phyloP scores from a whole-genome alignment of 2,888 invertebrate genomes.

The Scaptomyza cyrtandrae region DNA sequence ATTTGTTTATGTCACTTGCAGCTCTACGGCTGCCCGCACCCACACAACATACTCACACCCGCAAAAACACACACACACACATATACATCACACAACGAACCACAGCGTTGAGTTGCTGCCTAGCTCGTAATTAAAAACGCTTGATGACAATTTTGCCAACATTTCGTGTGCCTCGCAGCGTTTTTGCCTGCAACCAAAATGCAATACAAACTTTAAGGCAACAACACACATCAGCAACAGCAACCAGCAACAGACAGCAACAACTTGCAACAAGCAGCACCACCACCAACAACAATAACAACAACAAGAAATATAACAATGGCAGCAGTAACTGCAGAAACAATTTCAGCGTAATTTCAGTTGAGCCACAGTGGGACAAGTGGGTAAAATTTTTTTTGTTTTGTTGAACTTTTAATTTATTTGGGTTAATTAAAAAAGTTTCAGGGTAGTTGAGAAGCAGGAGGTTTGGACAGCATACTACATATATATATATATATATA shows the following conservation, averaged over 20 bases:
- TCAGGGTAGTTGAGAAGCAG: background rate
- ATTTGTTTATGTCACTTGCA: slow-evolving; percentile 80
- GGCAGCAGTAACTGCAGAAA: slow-evolving; percentile 22
- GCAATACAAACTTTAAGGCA: slow-evolving; percentile 54
- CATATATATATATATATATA: background rate
- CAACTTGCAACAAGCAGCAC: slow-evolving; percentile 10
- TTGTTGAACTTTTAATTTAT: background rate
- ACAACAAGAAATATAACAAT: slow-evolving; percentile 9
- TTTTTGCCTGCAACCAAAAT: slow-evolving; percentile 52
- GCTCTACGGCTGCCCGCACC: slow-evolving; percentile 69
- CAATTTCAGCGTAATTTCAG: slow-evolving; percentile 42
- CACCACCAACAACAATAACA: slow-evolving; percentile 15
- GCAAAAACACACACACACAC: background rate
- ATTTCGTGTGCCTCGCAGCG: slow-evolving; percentile 48
- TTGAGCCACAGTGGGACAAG: slow-evolving; percentile 43
- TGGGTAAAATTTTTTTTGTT: background rate
- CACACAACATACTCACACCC: slow-evolving; percentile 5
- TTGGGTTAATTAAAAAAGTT: slow-evolving; percentile 1
- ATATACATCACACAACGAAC: slow-evolving; percentile 16
- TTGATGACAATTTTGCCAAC: slow-evolving; percentile 76
- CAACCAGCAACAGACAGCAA: slow-evolving; percentile 22
- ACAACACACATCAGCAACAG: slow-evolving; percentile 21
- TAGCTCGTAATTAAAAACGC: slow-evolving; percentile 73
- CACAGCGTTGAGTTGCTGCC: slow-evolving; percentile 45
- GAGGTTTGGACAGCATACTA: background rate